phyloP scores from a whole-genome alignment of 2,888 invertebrate genomes.

The Rosalia funebris region DNA sequence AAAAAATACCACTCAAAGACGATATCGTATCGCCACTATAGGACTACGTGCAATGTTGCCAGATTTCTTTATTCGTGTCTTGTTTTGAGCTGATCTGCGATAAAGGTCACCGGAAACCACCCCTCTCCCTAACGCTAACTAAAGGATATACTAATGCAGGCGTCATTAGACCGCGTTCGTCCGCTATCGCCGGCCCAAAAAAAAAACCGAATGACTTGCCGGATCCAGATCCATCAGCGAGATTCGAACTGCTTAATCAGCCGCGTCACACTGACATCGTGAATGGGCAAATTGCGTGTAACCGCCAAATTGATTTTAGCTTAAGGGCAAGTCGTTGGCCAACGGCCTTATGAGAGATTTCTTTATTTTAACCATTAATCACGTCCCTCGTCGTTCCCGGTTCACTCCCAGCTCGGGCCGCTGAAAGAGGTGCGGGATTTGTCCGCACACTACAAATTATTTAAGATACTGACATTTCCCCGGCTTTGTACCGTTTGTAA shows the following conservation, averaged over 20 bases:
- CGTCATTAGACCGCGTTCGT: background rate
- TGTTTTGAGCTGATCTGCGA: no score
- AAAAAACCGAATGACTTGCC: conserved; percentile 31
- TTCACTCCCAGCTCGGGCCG: background rate
- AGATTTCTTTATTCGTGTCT: no score
- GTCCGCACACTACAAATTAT: background rate
- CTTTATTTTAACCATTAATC: conserved; percentile 55
- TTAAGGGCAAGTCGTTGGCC: conserved; percentile 39
- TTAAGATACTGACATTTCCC: background rate
- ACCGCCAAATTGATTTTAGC: conserved; percentile 52
- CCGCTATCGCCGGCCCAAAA: background rate
- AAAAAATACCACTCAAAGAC: no score
- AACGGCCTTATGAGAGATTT: conserved; percentile 45
- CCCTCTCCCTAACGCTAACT: no score
- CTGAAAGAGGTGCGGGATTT: background rate
- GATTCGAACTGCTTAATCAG: conserved; percentile 37
- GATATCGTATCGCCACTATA: no score
- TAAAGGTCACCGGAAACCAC: no score
- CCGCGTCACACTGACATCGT: conserved; percentile 26
- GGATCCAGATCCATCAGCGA: conserved; percentile 40
- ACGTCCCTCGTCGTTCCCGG: conserved; percentile 39
- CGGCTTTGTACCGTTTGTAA: no score
- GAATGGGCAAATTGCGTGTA: conserved; percentile 44
- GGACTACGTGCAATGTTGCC: no score
- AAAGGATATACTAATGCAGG: background rate